Conservation (phyloP, 2,888 invertebrate genomes). For the Seira ritae region DNA sequence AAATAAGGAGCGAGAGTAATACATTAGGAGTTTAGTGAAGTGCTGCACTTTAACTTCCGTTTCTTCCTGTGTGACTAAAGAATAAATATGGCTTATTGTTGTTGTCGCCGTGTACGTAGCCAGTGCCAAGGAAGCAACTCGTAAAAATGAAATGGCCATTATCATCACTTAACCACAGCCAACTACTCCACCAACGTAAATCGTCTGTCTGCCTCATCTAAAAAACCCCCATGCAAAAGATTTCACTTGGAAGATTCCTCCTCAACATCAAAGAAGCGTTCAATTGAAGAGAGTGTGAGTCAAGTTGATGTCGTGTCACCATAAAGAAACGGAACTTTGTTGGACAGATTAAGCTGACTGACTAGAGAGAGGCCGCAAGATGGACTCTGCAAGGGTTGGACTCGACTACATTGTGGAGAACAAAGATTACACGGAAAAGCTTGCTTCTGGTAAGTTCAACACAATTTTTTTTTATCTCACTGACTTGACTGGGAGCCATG, state of each 20-base stretch:
- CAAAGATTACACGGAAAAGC: conserved; percentile 92
- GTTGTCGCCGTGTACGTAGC: neutral
- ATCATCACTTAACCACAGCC: conserved; percentile 2
- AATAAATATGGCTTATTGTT: neutral
- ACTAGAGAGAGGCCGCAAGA: conserved; percentile 74
- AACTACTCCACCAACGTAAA: conserved; percentile 5
- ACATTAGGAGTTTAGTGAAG: conserved; percentile 6
- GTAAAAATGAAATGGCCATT: conserved; percentile 7
- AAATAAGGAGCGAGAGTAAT: conserved; percentile 9
- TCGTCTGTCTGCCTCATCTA: neutral
- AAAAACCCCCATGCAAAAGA: neutral
- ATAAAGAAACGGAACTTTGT: neutral
- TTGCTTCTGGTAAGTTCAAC: conserved; percentile 83
- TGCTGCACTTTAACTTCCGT: conserved; percentile 2
- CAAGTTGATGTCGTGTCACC: conserved; percentile 5
- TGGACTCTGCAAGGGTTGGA: conserved; percentile 92
- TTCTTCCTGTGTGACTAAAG: neutral
- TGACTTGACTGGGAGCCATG: neutral
- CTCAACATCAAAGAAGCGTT: too few species aligned
- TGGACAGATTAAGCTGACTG: conserved; percentile 21
- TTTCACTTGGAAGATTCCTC: conserved; percentile 1
- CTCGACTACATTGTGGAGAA: conserved; percentile 96
- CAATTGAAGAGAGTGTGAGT: neutral
- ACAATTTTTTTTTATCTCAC: neutral
- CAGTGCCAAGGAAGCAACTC: neutral